phyloP scores from a whole-genome alignment of 2,113 vertebrate species.

The cat (Felis catus) region F.catus_Fca126_mat1.0 CM031416.1:119414501-119415000 shows the following conservation, averaged over 20 bases:
- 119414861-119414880: background rate
- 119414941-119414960: background rate
- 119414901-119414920: background rate
- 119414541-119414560: background rate
- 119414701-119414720: background rate
- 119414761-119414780: background rate
- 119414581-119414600: background rate
- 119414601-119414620: background rate
- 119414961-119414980: background rate
- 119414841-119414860: background rate
- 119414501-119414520: background rate
- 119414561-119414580: background rate
- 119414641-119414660: background rate
- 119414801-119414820: background rate
- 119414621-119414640: background rate
- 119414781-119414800: background rate
- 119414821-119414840: background rate
- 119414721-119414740: background rate
- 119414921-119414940: background rate
- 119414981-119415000: background rate
- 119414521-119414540: background rate
- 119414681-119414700: background rate
- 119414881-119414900: background rate
- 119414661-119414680: background rate
- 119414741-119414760: background rate